Conservation (phyloP, 1,140 invertebrate species). For the Trachymyrmex cornetzi region DNA sequence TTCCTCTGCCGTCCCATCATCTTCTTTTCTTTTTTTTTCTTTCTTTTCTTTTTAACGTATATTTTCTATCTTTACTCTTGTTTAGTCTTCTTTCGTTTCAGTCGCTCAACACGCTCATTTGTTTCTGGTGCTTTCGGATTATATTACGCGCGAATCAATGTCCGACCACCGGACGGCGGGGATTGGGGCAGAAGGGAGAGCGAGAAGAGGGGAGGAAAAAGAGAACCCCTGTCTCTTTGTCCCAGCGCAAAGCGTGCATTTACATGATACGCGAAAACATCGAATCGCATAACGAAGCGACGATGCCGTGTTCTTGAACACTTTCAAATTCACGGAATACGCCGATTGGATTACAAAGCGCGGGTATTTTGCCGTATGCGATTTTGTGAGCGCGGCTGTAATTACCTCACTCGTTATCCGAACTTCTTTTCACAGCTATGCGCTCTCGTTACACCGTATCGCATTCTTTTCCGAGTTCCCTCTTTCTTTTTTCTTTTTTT, state of each 20-base stretch:
- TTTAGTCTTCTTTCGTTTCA: constrained; percentile 17
- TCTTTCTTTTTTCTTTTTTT: constrained; percentile 4
- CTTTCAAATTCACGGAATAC: constrained; percentile 24
- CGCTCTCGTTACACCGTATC: constrained; percentile 38
- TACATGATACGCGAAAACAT: constrained; percentile 44
- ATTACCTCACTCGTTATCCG: constrained; percentile 55
- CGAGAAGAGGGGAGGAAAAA: not conserved
- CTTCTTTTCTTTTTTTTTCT: constrained; percentile 24
- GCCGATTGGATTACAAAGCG: constrained; percentile 55
- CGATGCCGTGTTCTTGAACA: constrained; percentile 21
- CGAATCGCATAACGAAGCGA: constrained; percentile 40
- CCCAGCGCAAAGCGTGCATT: constrained; percentile 10
- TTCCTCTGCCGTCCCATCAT: constrained; percentile 4
- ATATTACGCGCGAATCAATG: constrained; percentile 56
- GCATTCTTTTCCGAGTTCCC: constrained; percentile 33
- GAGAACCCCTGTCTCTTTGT: constrained; percentile 34
- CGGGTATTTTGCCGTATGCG: constrained; percentile 33
- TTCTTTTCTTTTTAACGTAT: not conserved
- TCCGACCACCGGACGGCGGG: not conserved
- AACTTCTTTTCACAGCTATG: constrained; percentile 24
- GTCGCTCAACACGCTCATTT: constrained; percentile 35
- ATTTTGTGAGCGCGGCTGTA: constrained; percentile 35
- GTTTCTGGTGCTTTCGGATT: constrained; percentile 46
- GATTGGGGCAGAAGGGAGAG: not conserved
- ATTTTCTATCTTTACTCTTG: constrained; percentile 40